Evolutionary conservation across 1,140 invertebrate species (phyloP), one percentile per base, ranked within the genome.

Genomic region (Coboldia fuscipes): DNA sequence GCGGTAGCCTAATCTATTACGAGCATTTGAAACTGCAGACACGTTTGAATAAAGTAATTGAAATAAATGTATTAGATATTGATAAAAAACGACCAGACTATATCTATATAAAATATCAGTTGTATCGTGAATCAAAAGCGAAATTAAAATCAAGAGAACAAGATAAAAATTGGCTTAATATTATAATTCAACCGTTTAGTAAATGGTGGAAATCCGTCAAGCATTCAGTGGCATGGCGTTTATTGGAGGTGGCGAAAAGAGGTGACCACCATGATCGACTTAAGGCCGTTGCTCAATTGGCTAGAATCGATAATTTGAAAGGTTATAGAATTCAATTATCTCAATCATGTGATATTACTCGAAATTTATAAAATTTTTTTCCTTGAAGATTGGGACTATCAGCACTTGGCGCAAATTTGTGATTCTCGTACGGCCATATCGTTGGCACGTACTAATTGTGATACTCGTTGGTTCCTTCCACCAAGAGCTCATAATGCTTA

Each of bases 341-440:
- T n/a, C n/a, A n/a, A n/a, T n/a, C n/a, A n/a, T n/a, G n/a, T n/a
- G n/a, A n/a, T n/a, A n/a, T n/a, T n/a, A n/a, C n/a, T n/a, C n/a
- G n/a, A n/a, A n/a, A n/a, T n/a, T 27, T 27, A 3, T 27, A n/a
- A 4, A n/a, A 16, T 30, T 16, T 5, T 30, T 30, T 30, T n/a
- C n/a, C n/a, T n/a, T n/a, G n/a, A 9, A 30, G 60, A 66, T 39
- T 72, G 67, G 66, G 66, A 72, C 33, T 72, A 61, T 51, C 49
- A 51, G 16, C 60, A 68, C 35, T 54, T 74, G 36, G 68, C 70
- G 3, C 70, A 72, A 48, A 66, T 65, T 45, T 62, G 69, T 39
- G 64, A 74, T 56, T 57, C 66, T 19, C 61, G 56, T 45, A 72
- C 68, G n/a, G 70, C 70, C 3, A 54, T 72, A 7, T 63, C 60